Base-by-base conservation (phyloP, 1,140 invertebrate genomes). In the Philotrypesis tridentata region DNA sequence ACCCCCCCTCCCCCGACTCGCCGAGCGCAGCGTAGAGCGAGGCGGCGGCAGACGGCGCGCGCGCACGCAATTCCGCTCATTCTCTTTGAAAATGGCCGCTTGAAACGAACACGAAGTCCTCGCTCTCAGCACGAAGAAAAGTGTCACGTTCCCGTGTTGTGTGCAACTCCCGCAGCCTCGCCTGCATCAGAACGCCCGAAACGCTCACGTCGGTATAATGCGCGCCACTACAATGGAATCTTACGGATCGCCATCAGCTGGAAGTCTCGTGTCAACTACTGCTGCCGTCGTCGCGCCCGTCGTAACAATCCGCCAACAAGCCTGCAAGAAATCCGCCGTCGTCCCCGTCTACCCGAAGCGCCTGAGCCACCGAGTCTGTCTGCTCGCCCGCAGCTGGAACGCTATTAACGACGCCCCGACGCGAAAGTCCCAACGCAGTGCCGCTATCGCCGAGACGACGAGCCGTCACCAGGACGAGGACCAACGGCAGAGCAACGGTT, bases 171-270 rank as follows among this genome's bases (percentile, higher is more conserved):
- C n/a, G n/a, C n/a, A n/a, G n/a, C n/a, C n/a, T n/a, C n/a, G n/a
- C n/a, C n/a, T n/a, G n/a, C n/a, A n/a, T n/a, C n/a, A n/a, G n/a
- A 29, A 65, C 11, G 8, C 23, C 48, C 48, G 21, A 55, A 55
- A 55, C 3, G 48, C 27, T 29, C n/a, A 29, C 9, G 8, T 65
- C 61, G 27, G 61, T 65, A 73, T 84, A 84, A 87, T 86, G 83
- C 85, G 71, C 80, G 29, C 74, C 71, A 75, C 78, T 88, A 87
- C 87, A 76, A 89, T 86, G 86, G 86, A 89, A 87, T 86, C 84
- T 77, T 80, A 82, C 65, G 71, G 72, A 83, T 85, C 17, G 83
- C 85, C 17, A 55, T 55, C 84, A 77, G 78, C 27, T 82, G 76
- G 75, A 40, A 82, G 85, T 83, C n/a, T n/a, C n/a, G n/a, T n/a